These are phyloP conservation scores for Dipus sagitta DNA, from an alignment of 2,797 vertebrate genomes.

Conservation along the genomic window DNA sequence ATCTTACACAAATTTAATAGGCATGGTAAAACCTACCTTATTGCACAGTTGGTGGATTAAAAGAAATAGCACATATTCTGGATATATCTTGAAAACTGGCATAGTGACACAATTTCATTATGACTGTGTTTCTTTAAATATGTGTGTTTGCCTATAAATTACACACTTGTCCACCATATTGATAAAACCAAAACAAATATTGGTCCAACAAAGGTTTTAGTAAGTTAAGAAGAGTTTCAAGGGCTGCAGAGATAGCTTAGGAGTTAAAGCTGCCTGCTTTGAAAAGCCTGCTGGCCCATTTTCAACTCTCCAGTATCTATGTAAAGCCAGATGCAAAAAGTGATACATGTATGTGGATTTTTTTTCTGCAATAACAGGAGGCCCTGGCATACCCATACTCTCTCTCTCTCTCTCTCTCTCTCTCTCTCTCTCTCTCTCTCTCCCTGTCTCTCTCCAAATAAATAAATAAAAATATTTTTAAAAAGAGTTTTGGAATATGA, in stretches of 20 bases:
- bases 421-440: no score
- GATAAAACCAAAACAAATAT: conserved; percentile 37
- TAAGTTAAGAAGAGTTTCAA: not conserved
- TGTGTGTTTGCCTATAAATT: conserved; percentile 46
- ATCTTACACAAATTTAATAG: not conserved
- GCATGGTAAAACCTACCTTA: not conserved
- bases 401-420: no score
- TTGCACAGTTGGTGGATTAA: not conserved
- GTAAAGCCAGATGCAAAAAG: no score
- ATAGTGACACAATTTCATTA: not conserved
- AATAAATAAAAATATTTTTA: not conserved
- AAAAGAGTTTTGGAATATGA: not conserved
- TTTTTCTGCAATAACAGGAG: no score
- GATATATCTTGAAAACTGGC: conserved; percentile 30
- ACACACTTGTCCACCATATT: not conserved
- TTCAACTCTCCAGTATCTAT: no score
- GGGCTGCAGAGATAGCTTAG: no score
- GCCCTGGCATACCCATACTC: no score
- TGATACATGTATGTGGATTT: no score
- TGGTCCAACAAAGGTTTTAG: not conserved
- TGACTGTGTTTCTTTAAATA: conserved; percentile 11
- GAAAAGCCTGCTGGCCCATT: no score
- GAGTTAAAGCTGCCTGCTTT: no score
- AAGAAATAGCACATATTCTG: not conserved
- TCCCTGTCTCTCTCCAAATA: no score